Conservation (phyloP, 2,888 invertebrate genomes). For the Hofmannophila pseudospretella region DNA sequence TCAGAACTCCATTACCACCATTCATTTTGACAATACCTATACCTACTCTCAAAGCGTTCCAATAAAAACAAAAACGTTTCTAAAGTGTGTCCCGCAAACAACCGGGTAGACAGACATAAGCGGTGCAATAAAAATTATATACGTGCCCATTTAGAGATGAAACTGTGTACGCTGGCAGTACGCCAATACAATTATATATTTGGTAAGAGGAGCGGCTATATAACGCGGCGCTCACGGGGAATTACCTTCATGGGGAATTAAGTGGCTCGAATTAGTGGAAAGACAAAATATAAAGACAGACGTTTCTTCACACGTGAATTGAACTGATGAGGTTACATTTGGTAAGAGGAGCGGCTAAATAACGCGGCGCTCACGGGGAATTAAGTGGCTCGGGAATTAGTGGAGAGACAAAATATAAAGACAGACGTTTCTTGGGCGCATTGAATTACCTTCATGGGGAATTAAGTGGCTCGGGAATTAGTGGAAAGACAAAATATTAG, state of each 20-base stretch:
- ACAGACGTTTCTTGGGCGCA: no score
- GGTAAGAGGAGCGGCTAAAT: conserved; percentile 25
- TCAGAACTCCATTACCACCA: no score
- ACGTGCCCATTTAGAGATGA: conserved; percentile 60
- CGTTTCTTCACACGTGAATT: no score
- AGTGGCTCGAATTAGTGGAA: not conserved
- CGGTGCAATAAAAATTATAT: conserved; percentile 56
- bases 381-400: conserved; percentile 7
- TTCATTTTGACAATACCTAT: no score
- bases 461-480: no score
- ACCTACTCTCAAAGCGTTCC: no score
- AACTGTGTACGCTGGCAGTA: conserved; percentile 27
- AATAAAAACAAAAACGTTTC: no score
- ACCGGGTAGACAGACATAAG: conserved; percentile 33
- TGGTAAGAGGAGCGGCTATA: conserved; percentile 25
- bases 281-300: no score
- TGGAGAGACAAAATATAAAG: not conserved
- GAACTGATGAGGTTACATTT: no score
- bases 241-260: conserved; percentile 15
- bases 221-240: conserved; percentile 13
- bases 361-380: conserved; percentile 14
- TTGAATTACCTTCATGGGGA: conserved; percentile 18
- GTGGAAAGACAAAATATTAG: not conserved
- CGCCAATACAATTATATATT: conserved; percentile 44
- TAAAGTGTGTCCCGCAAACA: conserved; percentile 24